Conservation (phyloP, 2,888 invertebrate genomes). For the Xylota segnis region DNA sequence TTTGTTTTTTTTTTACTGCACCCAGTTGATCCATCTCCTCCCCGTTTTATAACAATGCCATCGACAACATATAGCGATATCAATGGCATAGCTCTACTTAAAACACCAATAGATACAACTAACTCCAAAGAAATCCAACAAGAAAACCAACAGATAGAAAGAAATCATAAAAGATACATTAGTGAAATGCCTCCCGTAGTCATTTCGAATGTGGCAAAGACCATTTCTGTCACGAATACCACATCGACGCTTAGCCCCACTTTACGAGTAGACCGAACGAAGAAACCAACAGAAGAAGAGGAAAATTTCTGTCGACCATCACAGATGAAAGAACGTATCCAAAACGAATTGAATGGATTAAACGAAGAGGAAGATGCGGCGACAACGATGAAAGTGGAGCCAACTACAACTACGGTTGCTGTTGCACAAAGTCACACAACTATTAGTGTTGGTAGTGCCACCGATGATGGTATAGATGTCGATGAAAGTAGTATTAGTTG, state of each 20-base stretch:
- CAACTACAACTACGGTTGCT: constrained; percentile 30
- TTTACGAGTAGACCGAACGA: constrained; percentile 6
- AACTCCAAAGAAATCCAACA: constrained; percentile 62
- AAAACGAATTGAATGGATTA: constrained; percentile 18
- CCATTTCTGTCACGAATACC: constrained; percentile 61
- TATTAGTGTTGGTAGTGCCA: constrained; percentile 53
- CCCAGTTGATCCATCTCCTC: background rate
- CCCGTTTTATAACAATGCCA: constrained; percentile 45
- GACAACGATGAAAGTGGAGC: constrained; percentile 73
- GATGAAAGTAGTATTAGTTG: constrained; percentile 63
- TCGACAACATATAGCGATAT: constrained; percentile 68
- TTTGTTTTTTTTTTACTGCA: constrained; percentile 21
- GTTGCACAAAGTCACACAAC: constrained; percentile 62
- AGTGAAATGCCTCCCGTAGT: constrained; percentile 68
- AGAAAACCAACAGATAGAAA: constrained; percentile 28
- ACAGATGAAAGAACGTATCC: constrained; percentile 52
- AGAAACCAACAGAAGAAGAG: constrained; percentile 20
- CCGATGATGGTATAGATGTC: constrained; percentile 63
- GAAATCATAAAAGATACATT: constrained; percentile 61
- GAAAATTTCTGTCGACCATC: constrained; percentile 53
- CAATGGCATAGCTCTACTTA: constrained; percentile 60
- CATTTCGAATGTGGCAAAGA: constrained; percentile 42
- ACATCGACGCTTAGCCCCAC: constrained; percentile 55
- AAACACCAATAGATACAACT: constrained; percentile 46
- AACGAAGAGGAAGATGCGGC: constrained; percentile 54